A percentile compares a stretch with the other conserved stretches of the same genome.
Evolutionary conservation across 2,797 vertebrate species (phyloP).

Genomic region (Sebastes nivosus): DNA sequence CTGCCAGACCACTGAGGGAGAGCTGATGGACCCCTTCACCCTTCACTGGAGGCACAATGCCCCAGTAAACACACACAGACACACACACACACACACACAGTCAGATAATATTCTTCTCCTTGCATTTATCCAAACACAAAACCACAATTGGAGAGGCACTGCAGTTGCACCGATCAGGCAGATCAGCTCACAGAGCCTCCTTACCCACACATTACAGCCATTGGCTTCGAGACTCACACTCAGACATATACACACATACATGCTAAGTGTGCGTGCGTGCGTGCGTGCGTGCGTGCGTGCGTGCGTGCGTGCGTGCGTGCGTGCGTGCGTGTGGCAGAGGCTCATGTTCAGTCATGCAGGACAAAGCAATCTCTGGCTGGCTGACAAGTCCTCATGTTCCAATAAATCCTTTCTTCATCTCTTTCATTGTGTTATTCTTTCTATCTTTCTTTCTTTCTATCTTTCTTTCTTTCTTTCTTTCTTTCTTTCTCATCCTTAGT

Average conservation of each 20-base stretch:
- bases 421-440: conserved; percentile 5
- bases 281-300: neutral
- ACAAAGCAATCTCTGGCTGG: conserved; percentile 68
- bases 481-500: neutral
- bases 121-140: neutral
- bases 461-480: neutral
- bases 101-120: neutral
- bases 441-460: neutral
- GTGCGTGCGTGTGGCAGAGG: neutral
- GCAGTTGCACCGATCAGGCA: conserved; percentile 8
- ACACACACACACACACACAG: conserved; percentile 11
- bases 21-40: conserved; percentile 64
- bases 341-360: conserved; percentile 66
- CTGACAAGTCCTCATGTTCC: conserved; percentile 60
- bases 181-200: conserved; percentile 18
- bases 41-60: conserved; percentile 54
- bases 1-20: conserved; percentile 49
- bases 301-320: neutral
- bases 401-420: conserved; percentile 56
- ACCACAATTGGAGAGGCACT: neutral
- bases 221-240: conserved; percentile 23
- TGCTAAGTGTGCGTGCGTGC: neutral
- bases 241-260: neutral
- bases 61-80: conserved; percentile 32
- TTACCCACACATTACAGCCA: conserved; percentile 35